Conservation (phyloP, 2,888 invertebrate species). For the Piscicola geometra region DNA sequence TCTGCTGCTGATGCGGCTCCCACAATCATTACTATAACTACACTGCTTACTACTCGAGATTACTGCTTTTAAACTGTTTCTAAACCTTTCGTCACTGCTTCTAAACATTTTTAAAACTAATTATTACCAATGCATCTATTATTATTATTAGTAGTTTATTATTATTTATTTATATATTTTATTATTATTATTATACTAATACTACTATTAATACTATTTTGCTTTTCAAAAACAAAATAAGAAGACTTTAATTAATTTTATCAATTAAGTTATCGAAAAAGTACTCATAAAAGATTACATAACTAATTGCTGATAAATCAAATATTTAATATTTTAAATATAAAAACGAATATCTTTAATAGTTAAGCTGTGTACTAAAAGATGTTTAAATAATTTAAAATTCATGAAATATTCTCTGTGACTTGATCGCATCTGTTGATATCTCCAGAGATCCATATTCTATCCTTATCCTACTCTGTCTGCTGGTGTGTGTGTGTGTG, state of each 20-base stretch:
- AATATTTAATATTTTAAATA: too few species aligned
- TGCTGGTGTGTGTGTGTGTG: neutral
- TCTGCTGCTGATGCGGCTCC: neutral
- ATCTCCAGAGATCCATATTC: slow-evolving; percentile 8
- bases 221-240: neutral
- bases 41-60: neutral
- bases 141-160: neutral
- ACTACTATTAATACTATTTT: neutral
- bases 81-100: neutral
- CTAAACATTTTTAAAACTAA: neutral
- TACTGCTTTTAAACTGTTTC: neutral
- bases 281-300: too few species aligned
- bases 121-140: neutral
- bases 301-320: too few species aligned
- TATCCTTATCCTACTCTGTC: slow-evolving; percentile 3
- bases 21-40: neutral
- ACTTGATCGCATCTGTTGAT: slow-evolving; percentile 17
- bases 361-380: too few species aligned
- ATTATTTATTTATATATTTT: neutral
- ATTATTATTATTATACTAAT: too few species aligned
- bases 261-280: neutral
- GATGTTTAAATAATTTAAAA: neutral
- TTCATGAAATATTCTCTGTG: slow-evolving; percentile 1
- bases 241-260: neutral
- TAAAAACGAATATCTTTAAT: too few species aligned